Conservation (phyloP, 2,113 vertebrate genomes). For the Pogona vitticeps region DNA sequence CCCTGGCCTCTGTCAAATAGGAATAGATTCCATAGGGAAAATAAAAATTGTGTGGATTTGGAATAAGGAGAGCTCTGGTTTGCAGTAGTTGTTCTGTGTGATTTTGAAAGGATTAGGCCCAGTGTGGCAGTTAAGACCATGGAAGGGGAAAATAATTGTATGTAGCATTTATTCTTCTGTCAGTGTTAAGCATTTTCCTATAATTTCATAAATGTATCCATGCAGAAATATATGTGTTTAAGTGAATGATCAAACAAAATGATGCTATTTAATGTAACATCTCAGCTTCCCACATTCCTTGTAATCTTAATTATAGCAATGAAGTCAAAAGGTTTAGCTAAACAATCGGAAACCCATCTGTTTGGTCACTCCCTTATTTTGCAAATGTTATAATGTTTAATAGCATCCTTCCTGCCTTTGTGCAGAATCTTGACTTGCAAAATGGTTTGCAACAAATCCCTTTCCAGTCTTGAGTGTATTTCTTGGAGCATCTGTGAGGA, state of each 20-base stretch:
- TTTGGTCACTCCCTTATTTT: not conserved
- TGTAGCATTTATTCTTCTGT: slow-evolving; percentile 12
- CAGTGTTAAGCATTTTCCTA: not conserved
- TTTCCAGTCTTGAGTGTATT: slow-evolving; percentile 32
- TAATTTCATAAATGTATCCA: slow-evolving; percentile 25
- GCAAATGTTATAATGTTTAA: not conserved
- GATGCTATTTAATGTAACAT: not conserved
- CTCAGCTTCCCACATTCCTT: not conserved
- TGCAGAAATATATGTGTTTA: slow-evolving; percentile 8
- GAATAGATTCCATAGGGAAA: slow-evolving; percentile 13
- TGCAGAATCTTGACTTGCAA: slow-evolving; percentile 6
- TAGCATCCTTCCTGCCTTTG: not conserved
- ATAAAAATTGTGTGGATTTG: not conserved
- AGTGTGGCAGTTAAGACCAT: slow-evolving; percentile 1
- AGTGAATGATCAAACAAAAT: not conserved
- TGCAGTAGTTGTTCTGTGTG: fast-evolving
- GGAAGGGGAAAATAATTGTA: not conserved
- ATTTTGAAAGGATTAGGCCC: not conserved
- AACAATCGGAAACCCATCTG: not conserved
- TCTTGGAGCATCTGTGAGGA: not conserved
- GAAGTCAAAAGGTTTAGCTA: not conserved
- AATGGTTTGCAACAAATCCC: slow-evolving; percentile 31
- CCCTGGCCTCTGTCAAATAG: slow-evolving; percentile 5
- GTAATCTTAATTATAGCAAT: not conserved
- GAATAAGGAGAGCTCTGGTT: not conserved